phyloP scores from a whole-genome alignment of 2,797 vertebrate genomes.

The Notoglanidium macrostoma region DNA sequence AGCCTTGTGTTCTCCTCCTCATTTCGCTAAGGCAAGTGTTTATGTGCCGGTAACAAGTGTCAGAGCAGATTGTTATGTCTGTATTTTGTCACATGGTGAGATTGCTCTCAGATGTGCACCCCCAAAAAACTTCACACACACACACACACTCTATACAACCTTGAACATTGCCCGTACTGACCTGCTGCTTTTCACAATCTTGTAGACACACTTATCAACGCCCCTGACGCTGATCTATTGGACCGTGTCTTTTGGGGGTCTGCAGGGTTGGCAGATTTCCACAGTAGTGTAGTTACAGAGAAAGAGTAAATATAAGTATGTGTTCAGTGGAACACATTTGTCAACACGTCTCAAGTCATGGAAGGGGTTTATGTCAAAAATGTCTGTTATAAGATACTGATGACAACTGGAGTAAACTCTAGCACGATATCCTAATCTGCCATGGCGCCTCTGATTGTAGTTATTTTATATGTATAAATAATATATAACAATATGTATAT shows the following conservation, averaged over 20 bases:
- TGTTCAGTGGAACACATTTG: slow-evolving; percentile 29
- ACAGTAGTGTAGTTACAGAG: slow-evolving; percentile 20
- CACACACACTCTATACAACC: slow-evolving; percentile 38
- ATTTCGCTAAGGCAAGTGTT: slow-evolving; percentile 82
- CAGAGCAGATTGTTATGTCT: slow-evolving; percentile 79
- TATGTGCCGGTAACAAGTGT: slow-evolving; percentile 87
- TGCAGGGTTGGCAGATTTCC: slow-evolving; percentile 19
- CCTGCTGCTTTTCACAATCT: slow-evolving; percentile 28
- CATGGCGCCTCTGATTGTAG: neutral
- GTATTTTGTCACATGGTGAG: slow-evolving; percentile 76
- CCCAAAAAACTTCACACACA: slow-evolving; percentile 38
- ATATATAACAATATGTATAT: neutral
- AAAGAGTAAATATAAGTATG: slow-evolving; percentile 25
- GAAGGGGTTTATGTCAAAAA: slow-evolving; percentile 32
- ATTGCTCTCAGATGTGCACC: slow-evolving; percentile 74
- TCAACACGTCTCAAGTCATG: slow-evolving; percentile 25
- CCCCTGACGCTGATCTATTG: slow-evolving; percentile 51
- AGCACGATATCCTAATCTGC: neutral
- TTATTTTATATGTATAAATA: neutral
- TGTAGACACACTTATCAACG: slow-evolving; percentile 51
- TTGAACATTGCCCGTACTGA: slow-evolving; percentile 32
- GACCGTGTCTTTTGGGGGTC: slow-evolving; percentile 23
- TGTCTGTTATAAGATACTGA: slow-evolving; percentile 21
- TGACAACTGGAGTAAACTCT: slow-evolving; percentile 26
- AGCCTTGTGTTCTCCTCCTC: slow-evolving; percentile 43